Evolutionary conservation across 2,888 invertebrate genomes (phyloP), one percentile per base, ranked within the genome.

Genomic region (Luperina nickerlii): DNA sequence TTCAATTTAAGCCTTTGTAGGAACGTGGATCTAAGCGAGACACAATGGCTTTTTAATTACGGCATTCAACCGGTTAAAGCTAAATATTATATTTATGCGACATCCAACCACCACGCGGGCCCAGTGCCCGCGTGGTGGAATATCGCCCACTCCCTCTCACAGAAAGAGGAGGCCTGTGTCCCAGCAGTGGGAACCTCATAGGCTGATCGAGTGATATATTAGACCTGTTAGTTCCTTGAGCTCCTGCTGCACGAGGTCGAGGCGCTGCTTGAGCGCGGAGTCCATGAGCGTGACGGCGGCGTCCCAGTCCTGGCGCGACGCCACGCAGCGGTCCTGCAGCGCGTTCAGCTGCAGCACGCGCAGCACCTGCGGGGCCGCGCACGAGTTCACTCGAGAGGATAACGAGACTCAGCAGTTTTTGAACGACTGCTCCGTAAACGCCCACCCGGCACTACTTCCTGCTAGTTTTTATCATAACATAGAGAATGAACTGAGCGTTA

Each of bases 311-410:
- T 89, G 92, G 8, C 96, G 94, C 18, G 96, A 91, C 2, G 93
- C 91, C 83, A 96, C 97, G 90, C 94, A 94, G 20, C 96, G 92
- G 92, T 97, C 97, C 93, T 99, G 99, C 42, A 99, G 96, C 0
- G 99, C 98, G 95, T 99, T 99, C 81, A 99, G 95, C 94, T 99
- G 99, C 80, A 99, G 98, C 8, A 99, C 99, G n/a, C 99, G 97
- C 27, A 99, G 95, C 95, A 99, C 98, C 96, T 99, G 89, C 97
- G 1, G 27, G 54, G 32, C 1, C 15, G 4, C 1, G 1, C 5
- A 4, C 0, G 6, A 18, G 20, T 0, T 18, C 27, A 68, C 6
- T 48, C 68, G 27, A 13, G 4, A 27, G 20, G 7, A 20, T 20
- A 11, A 11, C 13, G 48, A 13, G 1, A n/a, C n/a, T 68, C 45